A percentile compares a stretch with the other conserved stretches of the same genome.
phyloP scores from a whole-genome alignment of 2,113 vertebrate genomes.

The Gulo gulo region DNA sequence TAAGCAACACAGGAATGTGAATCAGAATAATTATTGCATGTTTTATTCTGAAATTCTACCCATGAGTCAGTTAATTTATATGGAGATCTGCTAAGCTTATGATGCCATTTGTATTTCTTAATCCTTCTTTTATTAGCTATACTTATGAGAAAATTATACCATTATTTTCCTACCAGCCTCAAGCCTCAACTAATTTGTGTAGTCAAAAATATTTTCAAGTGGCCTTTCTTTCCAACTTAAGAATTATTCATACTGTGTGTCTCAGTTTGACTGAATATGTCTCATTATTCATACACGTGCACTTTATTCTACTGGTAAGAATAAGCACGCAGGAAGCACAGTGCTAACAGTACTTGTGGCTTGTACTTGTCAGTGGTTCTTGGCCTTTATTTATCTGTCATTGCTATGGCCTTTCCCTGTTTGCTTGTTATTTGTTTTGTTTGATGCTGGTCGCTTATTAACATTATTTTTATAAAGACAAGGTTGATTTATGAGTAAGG shows the following conservation, averaged over 20 bases:
- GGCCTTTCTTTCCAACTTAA: constrained; percentile 2
- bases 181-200: constrained; percentile 45
- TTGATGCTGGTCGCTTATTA: not conserved
- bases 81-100: constrained; percentile 17
- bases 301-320: not conserved
- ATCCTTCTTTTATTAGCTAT: constrained; percentile 64
- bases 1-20: not conserved
- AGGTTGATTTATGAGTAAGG: not conserved
- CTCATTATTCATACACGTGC: not conserved
- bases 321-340: not conserved
- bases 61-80: constrained; percentile 35
- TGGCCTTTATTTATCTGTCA: not conserved
- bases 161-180: constrained; percentile 43
- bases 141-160: constrained; percentile 61
- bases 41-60: constrained; percentile 44
- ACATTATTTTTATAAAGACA: not conserved
- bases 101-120: constrained; percentile 41
- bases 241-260: constrained; percentile 7
- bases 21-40: not conserved
- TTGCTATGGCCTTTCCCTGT: constrained; percentile 46
- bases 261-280: not conserved
- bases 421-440: not conserved
- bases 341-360: not conserved
- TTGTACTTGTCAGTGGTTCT: not conserved
- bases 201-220: constrained; percentile 55